Percentiles rank a stretch among this genome's conserved stretches.
Evolutionary conservation across 2,797 vertebrate species (phyloP).

Genomic region (Pangasius sanitwongsei): DNA sequence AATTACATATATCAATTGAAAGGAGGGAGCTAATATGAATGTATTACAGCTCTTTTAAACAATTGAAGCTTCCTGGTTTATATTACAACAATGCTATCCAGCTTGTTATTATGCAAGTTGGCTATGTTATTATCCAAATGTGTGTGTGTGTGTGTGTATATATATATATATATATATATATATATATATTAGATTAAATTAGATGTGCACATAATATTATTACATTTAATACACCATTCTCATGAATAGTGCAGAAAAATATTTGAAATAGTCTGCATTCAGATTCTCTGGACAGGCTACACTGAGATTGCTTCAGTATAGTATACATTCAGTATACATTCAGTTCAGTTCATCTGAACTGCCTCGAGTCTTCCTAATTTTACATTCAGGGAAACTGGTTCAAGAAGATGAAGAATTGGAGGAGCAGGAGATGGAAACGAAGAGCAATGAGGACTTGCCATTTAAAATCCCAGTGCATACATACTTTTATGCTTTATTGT

Average conservation of each 20-base stretch:
- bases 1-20: not conserved
- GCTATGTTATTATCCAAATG: not conserved
- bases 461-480: slow-evolving; percentile 5
- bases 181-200: too few relatives aligned
- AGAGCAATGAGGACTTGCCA: not conserved
- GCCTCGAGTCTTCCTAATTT: not conserved
- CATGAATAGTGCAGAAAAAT: not conserved
- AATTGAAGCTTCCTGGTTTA: not conserved
- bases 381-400: not conserved
- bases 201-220: not conserved
- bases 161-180: too few relatives aligned
- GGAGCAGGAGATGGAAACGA: not conserved
- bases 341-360: too few relatives aligned
- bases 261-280: not conserved
- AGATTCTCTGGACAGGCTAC: not conserved
- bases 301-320: not conserved
- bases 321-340: not conserved
- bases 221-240: not conserved
- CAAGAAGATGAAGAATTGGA: not conserved
- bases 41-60: not conserved
- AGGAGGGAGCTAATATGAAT: not conserved
- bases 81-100: not conserved
- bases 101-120: not conserved
- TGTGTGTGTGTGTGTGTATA: not conserved
- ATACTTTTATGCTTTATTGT: not conserved